These are phyloP conservation scores for Sphenopsis melanotis DNA, from an alignment of 2,797 vertebrate genomes.

Conservation along the genomic window DNA sequence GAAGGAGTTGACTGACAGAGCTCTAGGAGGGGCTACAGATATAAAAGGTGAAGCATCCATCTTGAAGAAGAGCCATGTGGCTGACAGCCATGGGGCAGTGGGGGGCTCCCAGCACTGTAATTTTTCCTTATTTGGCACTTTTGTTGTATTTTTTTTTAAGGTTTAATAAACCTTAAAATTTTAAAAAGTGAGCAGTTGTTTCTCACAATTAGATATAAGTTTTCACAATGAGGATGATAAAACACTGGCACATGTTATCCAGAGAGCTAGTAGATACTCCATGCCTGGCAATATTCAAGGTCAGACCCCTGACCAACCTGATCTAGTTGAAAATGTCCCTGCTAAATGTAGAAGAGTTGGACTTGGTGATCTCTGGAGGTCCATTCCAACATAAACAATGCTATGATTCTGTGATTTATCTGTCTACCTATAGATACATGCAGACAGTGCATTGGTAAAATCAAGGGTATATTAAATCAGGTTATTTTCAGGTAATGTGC, in stretches of 20 bases:
- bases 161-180: neutral
- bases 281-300: neutral
- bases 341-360: neutral
- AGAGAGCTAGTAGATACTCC: neutral
- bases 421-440: neutral
- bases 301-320: neutral
- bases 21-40: neutral
- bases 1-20: neutral
- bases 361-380: neutral
- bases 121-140: neutral
- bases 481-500: neutral
- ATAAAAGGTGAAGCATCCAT: neutral
- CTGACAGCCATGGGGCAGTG: neutral
- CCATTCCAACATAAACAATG: neutral
- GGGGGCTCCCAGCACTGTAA: neutral
- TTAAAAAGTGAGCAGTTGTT: neutral
- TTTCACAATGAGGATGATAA: rapidly evolving
- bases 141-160: neutral
- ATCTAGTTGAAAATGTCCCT: neutral
- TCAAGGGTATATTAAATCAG: neutral
- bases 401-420: neutral
- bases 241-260: neutral
- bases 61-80: neutral
- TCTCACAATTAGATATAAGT: neutral
- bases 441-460: neutral